These are phyloP conservation scores for Drosophila nigrodunni DNA, from an alignment of 1,140 invertebrate species.

Conservation along the genomic window DNA sequence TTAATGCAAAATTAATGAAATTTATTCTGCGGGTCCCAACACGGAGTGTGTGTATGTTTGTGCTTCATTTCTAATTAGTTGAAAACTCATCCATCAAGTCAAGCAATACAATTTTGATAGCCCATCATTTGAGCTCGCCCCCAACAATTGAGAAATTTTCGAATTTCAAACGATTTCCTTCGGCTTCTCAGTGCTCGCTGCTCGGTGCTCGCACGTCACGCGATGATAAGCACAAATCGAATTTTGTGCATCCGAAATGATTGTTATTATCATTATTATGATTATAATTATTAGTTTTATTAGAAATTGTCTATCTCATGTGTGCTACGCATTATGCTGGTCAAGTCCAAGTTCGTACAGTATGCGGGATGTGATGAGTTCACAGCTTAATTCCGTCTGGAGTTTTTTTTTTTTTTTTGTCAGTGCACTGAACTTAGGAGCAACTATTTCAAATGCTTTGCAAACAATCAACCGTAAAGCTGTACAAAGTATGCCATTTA, in stretches of 20 bases:
- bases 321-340: slow-evolving; percentile 54
- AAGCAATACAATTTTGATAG: slow-evolving; percentile 51
- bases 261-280: slow-evolving; percentile 38
- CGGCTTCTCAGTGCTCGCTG: neutral
- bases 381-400: neutral
- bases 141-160: slow-evolving; percentile 8
- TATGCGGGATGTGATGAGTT: slow-evolving; percentile 32
- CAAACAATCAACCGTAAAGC: too few relatives aligned
- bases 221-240: slow-evolving; percentile 79
- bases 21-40: slow-evolving; percentile 27
- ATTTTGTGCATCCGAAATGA: slow-evolving; percentile 62
- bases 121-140: slow-evolving; percentile 36
- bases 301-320: slow-evolving; percentile 55
- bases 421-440: too few relatives aligned
- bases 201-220: slow-evolving; percentile 47
- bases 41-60: neutral
- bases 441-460: too few relatives aligned
- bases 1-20: slow-evolving; percentile 26
- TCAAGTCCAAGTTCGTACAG: slow-evolving; percentile 25
- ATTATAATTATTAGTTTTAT: slow-evolving; percentile 53
- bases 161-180: slow-evolving; percentile 5
- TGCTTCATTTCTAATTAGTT: slow-evolving; percentile 55
- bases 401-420: too few relatives aligned
- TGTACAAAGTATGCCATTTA: too few relatives aligned
- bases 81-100: slow-evolving; percentile 55